These are phyloP conservation scores for Pseudorectes ferrugineus DNA, from an alignment of 2,113 vertebrate species.

Conservation along the genomic window DNA sequence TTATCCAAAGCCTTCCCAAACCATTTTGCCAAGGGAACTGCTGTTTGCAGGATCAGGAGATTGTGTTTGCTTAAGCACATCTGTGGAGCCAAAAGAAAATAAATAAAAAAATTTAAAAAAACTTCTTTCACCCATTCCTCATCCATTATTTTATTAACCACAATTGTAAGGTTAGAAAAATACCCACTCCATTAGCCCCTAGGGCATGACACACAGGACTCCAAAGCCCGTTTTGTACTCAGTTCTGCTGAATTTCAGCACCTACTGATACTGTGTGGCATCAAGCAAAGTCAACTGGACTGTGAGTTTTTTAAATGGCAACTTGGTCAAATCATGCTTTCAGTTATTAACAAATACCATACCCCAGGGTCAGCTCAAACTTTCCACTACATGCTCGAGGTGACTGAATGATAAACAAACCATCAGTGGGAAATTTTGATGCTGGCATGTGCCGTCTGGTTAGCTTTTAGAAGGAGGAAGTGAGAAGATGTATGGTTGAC, in stretches of 20 bases:
- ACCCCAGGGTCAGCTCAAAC: not conserved
- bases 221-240: not conserved
- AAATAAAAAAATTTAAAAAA: not conserved
- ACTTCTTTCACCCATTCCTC: not conserved
- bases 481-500: not conserved
- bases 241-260: not conserved
- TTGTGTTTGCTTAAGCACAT: slow-evolving; percentile 8
- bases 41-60: not conserved
- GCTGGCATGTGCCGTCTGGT: not conserved
- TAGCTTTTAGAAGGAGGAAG: slow-evolving; percentile 3
- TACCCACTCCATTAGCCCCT: not conserved
- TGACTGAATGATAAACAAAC: not conserved
- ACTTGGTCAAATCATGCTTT: not conserved
- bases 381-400: slow-evolving; percentile 4
- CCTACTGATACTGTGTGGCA: not conserved
- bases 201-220: not conserved
- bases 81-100: slow-evolving; percentile 9
- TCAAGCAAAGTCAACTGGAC: not conserved
- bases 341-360: not conserved
- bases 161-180: slow-evolving; percentile 28
- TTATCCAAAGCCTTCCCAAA: not conserved
- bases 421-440: not conserved
- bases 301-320: not conserved
- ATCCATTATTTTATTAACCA: slow-evolving; percentile 37
- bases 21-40: not conserved